Evolutionary conservation across 2,888 invertebrate species (phyloP), one percentile per base, ranked within the genome.

Genomic region (Epicampocera succincta): DNA sequence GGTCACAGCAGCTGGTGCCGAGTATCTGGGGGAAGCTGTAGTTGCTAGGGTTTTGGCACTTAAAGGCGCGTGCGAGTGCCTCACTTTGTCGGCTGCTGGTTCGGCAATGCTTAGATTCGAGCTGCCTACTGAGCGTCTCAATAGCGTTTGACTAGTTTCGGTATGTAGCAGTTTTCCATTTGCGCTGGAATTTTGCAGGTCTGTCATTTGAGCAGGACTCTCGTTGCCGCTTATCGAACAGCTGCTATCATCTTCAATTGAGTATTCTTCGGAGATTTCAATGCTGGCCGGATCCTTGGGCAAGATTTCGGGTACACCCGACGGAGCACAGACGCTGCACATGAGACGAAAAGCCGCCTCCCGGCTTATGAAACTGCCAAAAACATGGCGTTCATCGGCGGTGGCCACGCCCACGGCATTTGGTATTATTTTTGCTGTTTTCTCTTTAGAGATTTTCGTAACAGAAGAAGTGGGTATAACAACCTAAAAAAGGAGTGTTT

Each of bases 401-500:
- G 97, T 97, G 33, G 90, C 89, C 46, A 91, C 95, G 33, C 97
- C 97, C 76, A 98, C 96, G 13, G 98, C 98, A 91, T 98, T 98
- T 61, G 98, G 98, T 87, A 98, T 97, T 85, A 98, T 97, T 85
- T 96, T 94, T 1, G 97, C 98, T 78, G 97, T 98, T 91, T 96
- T 97, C 92, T 98, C 98, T 90, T 98, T 97, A 50, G 96, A 97
- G 87, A 98, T 96, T 89, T 95, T 94, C 69, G 95, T 93, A 74
- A 98, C 97, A 79, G 96, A 95, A 74, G 93, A 93, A 85, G 97
- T 95, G 56, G 98, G 97, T 88, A 98, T 97, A 87, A 98, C 93
- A 85, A 98, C 92, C 96, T 97, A 52, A 61, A 54, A 12, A 50
- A n/a, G n/a, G 38, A 52, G 40, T 69, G 29, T 15, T 13, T 8